Evolutionary conservation across 2,888 invertebrate species (phyloP).

Genomic region (Coleophora deauratella): DNA sequence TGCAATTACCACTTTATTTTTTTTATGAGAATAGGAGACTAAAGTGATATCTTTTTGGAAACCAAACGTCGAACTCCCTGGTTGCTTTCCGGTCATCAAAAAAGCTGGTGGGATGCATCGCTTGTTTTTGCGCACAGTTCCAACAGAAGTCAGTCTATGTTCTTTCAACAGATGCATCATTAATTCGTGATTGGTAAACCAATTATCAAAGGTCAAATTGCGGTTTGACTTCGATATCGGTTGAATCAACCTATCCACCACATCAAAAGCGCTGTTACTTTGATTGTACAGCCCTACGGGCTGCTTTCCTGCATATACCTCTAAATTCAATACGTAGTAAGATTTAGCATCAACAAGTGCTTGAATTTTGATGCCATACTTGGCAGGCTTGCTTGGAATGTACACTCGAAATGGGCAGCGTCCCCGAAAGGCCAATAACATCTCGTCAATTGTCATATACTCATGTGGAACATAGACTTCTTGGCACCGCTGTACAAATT

Average conservation of each 20-base stretch:
- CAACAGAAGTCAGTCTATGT: not conserved
- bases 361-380: constrained; percentile 4
- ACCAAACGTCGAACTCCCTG: not conserved
- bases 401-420: constrained; percentile 4
- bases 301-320: constrained; percentile 4
- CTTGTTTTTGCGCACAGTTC: not conserved
- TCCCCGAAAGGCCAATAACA: constrained; percentile 5
- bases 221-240: not conserved
- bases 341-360: constrained; percentile 2
- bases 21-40: constrained; percentile 27
- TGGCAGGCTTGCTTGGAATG: constrained; percentile 5
- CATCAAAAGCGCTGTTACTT: constrained; percentile 1
- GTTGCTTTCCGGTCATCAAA: not conserved
- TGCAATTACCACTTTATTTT: constrained; percentile 24
- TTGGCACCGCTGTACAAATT: constrained; percentile 7
- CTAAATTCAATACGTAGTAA: constrained; percentile 6
- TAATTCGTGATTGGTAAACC: not conserved
- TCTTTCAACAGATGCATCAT: not conserved
- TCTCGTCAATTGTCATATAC: constrained; percentile 13
- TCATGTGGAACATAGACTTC: constrained; percentile 9
- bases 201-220: constrained; percentile 4
- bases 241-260: not conserved
- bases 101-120: not conserved
- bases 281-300: constrained; percentile 3
- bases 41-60: constrained; percentile 18